Conservation (phyloP, 2,888 invertebrate genomes). For the Gonocerus acuteangulatus region DNA sequence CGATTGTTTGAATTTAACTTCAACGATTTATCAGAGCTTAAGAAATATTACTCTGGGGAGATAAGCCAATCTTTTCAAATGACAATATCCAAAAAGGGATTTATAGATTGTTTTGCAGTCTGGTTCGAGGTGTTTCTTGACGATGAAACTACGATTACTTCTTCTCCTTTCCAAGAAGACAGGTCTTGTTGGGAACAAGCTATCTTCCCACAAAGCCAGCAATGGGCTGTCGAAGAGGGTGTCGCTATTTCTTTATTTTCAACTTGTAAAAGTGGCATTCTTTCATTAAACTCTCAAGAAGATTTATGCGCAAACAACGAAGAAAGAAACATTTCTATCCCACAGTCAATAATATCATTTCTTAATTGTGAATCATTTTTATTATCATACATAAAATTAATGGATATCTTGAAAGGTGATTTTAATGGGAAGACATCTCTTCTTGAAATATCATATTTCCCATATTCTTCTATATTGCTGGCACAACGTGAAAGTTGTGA, state of each 20-base stretch:
- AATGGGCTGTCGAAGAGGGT: background rate
- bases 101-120: conserved; percentile 57
- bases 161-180: conserved; percentile 35
- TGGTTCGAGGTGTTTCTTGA: conserved; percentile 68
- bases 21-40: conserved; percentile 50
- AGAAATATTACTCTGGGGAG: conserved; percentile 43
- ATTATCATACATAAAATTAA: background rate
- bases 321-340: conserved; percentile 25
- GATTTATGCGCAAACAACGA: background rate
- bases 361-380: conserved; percentile 42
- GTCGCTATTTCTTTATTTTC: conserved; percentile 35
- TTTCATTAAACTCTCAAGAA: background rate
- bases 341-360: conserved; percentile 44
- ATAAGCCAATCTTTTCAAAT: conserved; percentile 41
- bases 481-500: background rate
- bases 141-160: conserved; percentile 52
- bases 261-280: conserved; percentile 1
- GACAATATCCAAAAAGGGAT: conserved; percentile 47
- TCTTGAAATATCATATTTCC: conserved; percentile 11
- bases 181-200: conserved; percentile 62
- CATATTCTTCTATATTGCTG: conserved; percentile 4
- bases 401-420: background rate
- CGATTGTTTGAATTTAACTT: conserved; percentile 56
- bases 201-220: conserved; percentile 54
- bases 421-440: background rate